Evolutionary conservation across 1,140 invertebrate species (phyloP), one percentile per base, ranked within the genome.

Genomic region (Pectinophora gossypiella): DNA sequence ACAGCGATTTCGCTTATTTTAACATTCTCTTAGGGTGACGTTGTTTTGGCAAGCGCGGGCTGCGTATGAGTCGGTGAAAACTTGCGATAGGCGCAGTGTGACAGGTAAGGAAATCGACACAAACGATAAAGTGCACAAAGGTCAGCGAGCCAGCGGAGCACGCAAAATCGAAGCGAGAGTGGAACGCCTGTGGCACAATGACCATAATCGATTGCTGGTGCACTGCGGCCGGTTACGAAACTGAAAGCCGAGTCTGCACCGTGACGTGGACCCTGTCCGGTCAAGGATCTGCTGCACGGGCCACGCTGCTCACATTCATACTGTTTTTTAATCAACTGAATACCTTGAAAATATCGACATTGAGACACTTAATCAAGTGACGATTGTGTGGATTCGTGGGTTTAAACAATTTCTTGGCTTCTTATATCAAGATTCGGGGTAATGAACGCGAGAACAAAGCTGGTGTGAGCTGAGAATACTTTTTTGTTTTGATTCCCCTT

Each of bases 171-270:
- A 45, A 61, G 58, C 56, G 65, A 72, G 64, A 72, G 64, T 65
- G 59, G 59, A 72, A 53, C 61, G 74, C 64, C 72, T 67, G 57
- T 65, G 68, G 71, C 73, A 75, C 68, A 76, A 74, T 79, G 75
- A 70, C 73, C 78, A 81, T 74, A 77, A 85, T 80, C 78, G 73
- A 81, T 76, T 47, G 56, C 60, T 66, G 68, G 75, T 57, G 58
- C 65, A 68, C 66, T 68, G 64, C 62, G 58, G 68, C 42, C 44
- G 50, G 52, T 85, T 83, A 76, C 72, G 76, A 81, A 81, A 85
- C 70, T 64, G 68, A 74, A 72, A 74, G 64, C n/a, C n/a, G n/a
- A n/a, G n/a, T n/a, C n/a, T n/a, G n/a, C 63, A 56, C 38, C 64
- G 64, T 64, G 62, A 71, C 61, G 73, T 74, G 72, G 75, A 63